Evolutionary conservation across 2,797 vertebrate genomes (phyloP).

Genomic region (Gadopsis marmoratus): DNA sequence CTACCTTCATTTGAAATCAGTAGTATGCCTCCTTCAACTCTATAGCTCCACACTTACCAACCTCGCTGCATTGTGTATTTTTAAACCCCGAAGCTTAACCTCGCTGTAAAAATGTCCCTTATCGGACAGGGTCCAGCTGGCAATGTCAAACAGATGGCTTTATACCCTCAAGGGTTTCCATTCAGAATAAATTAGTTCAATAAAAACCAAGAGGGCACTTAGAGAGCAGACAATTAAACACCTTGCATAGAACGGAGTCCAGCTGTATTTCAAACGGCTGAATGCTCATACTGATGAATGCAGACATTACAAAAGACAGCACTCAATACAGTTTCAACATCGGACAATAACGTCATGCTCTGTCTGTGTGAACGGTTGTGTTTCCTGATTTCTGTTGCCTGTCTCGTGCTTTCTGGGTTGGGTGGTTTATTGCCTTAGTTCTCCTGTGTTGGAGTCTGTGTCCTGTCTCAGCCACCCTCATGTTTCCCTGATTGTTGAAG

Average conservation of each 20-base stretch:
- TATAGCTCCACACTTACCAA: constrained; percentile 36
- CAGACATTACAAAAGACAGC: constrained; percentile 65
- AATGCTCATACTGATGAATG: constrained; percentile 69
- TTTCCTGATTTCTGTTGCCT: too few relatives aligned
- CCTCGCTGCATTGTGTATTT: constrained; percentile 54
- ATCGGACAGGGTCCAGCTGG: constrained; percentile 76
- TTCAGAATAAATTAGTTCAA: constrained; percentile 75
- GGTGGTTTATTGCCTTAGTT: too few relatives aligned
- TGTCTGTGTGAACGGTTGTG: too few relatives aligned
- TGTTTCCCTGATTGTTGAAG: too few relatives aligned
- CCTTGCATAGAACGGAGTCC: constrained; percentile 55
- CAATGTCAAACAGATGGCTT: constrained; percentile 75
- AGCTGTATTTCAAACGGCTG: constrained; percentile 69
- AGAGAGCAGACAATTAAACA: constrained; percentile 76
- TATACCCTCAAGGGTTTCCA: constrained; percentile 69
- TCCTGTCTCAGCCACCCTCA: too few relatives aligned
- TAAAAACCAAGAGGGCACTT: constrained; percentile 68
- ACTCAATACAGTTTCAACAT: constrained; percentile 57
- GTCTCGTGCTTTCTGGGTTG: too few relatives aligned
- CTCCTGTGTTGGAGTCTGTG: too few relatives aligned
- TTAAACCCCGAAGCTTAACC: constrained; percentile 61
- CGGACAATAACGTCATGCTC: constrained; percentile 15
- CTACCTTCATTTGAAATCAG: constrained; percentile 31
- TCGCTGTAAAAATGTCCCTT: constrained; percentile 73
- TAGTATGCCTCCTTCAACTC: constrained; percentile 17